Evolutionary conservation across 1,140 invertebrate species (phyloP).

Genomic region (Brachionus calyciflorus): DNA sequence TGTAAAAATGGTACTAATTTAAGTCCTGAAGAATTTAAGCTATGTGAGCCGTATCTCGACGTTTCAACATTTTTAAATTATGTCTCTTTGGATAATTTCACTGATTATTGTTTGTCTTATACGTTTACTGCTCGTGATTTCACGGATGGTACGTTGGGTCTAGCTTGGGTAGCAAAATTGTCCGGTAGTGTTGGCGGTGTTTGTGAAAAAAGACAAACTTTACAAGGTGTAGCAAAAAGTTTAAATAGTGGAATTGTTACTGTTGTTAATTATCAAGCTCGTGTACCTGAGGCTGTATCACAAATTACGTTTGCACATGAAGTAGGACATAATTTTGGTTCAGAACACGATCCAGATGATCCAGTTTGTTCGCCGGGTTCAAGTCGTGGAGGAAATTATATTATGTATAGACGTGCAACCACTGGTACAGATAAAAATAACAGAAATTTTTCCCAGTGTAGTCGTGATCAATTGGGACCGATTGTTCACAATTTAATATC

Average conservation of each 20-base stretch:
- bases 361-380: conserved; percentile 69
- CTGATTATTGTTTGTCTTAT: conserved; percentile 96
- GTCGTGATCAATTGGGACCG: conserved; percentile 79
- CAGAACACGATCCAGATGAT: conserved; percentile 80
- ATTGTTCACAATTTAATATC: conserved; percentile 65
- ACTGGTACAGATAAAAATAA: conserved; percentile 58
- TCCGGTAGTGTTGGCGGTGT: conserved; percentile 91
- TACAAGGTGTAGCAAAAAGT: conserved; percentile 77
- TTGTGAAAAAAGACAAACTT: conserved; percentile 91
- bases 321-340: conserved; percentile 98
- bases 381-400: conserved; percentile 75
- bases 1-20: conserved; percentile 19
- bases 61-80: conserved; percentile 46
- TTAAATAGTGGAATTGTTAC: conserved; percentile 99
- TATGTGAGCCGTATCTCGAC: conserved; percentile 38
- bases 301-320: conserved; percentile 96
- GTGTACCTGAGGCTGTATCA: conserved; percentile 92
- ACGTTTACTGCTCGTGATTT: conserved; percentile 98
- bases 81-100: conserved; percentile 83
- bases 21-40: background rate
- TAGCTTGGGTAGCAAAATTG: conserved; percentile 83
- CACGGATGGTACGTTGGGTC: conserved; percentile 86
- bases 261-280: conserved; percentile 95
- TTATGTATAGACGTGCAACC: conserved; percentile 65
- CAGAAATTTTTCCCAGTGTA: conserved; percentile 62